Percentiles rank a stretch among this genome's conserved stretches.
Evolutionary conservation across 2,797 vertebrate genomes (phyloP).

Genomic region (Eulemur rubriventer): DNA sequence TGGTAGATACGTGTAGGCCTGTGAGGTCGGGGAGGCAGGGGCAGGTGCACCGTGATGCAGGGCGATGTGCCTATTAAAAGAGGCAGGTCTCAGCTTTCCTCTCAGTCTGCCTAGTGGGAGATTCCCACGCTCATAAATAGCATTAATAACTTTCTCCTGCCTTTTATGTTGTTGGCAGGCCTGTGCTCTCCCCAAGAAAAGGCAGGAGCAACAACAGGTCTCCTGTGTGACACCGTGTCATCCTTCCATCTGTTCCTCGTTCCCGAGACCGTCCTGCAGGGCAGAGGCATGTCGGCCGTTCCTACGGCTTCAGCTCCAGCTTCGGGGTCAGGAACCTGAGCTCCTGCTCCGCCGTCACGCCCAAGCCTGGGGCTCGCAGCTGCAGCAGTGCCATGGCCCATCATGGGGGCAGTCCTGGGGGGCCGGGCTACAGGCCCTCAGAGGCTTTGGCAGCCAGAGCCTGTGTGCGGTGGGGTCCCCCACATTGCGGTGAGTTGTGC

Average conservation of each 20-base stretch:
- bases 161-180: slow-evolving; percentile 48
- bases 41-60: background rate
- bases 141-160: slow-evolving; percentile 45
- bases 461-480: background rate
- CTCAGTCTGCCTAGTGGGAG: background rate
- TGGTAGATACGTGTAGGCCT: background rate
- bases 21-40: background rate
- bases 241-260: background rate
- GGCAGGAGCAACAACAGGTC: background rate
- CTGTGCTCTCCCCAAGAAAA: slow-evolving; percentile 28
- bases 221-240: background rate
- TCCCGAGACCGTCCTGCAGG: background rate
- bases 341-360: background rate
- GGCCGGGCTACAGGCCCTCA: background rate
- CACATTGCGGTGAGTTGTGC: background rate
- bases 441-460: slow-evolving; percentile 59
- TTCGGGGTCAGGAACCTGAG: background rate
- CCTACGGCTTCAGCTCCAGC: background rate
- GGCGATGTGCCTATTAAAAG: slow-evolving; percentile 17
- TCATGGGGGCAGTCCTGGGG: background rate
- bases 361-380: background rate
- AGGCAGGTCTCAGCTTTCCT: slow-evolving; percentile 44
- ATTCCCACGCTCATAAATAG: slow-evolving; percentile 61
- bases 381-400: background rate
- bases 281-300: background rate